These are phyloP conservation scores for Rhingia rostrata DNA, from an alignment of 2,888 invertebrate genomes.

Conservation along the genomic window DNA sequence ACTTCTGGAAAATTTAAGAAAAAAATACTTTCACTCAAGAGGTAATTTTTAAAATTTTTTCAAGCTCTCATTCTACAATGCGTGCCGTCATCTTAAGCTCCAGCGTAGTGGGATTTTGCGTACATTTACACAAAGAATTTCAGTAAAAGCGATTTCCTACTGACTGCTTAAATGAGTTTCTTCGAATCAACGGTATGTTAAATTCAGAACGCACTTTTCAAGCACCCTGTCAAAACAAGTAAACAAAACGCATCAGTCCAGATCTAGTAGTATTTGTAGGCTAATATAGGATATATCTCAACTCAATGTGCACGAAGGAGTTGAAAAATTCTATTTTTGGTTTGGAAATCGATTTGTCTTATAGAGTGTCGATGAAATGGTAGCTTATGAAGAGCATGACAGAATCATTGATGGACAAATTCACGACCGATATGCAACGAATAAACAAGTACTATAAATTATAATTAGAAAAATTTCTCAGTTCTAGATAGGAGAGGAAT, in stretches of 20 bases:
- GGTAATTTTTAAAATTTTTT: slow-evolving; percentile 42
- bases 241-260: slow-evolving; percentile 77
- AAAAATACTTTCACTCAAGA: slow-evolving; percentile 48
- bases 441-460: slow-evolving; percentile 72
- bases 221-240: slow-evolving; percentile 82
- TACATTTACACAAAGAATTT: slow-evolving; percentile 52
- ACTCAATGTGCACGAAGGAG: slow-evolving; percentile 8
- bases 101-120: slow-evolving; percentile 39
- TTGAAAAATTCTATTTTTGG: slow-evolving; percentile 60
- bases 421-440: slow-evolving; percentile 76
- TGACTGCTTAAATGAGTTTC: slow-evolving; percentile 69
- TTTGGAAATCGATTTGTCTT: slow-evolving; percentile 72
- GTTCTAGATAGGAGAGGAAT: neutral
- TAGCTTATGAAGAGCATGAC: slow-evolving; percentile 71
- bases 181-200: slow-evolving; percentile 47
- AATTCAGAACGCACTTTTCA: slow-evolving; percentile 65
- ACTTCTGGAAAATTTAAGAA: neutral
- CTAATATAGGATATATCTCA: neutral
- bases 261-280: slow-evolving; percentile 11
- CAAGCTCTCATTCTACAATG: neutral
- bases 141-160: slow-evolving; percentile 47
- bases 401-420: slow-evolving; percentile 78
- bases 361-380: slow-evolving; percentile 70
- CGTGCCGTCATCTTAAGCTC: neutral
- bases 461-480: slow-evolving; percentile 59